Conservation (phyloP, 1,140 invertebrate species). For the Ostrea edulis region DNA sequence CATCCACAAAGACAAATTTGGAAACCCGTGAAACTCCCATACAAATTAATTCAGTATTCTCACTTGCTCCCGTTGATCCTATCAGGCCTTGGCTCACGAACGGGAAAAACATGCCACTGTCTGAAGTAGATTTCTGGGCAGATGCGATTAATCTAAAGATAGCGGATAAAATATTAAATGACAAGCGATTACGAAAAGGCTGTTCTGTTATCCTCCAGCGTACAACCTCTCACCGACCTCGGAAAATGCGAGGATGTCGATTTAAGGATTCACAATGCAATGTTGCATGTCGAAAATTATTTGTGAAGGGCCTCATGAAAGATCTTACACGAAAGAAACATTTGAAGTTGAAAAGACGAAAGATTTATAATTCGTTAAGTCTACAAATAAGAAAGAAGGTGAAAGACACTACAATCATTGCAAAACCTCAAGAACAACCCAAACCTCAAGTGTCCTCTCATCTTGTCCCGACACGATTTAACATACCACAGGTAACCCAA, state of each 20-base stretch:
- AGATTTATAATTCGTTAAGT: neutral
- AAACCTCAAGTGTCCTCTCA: neutral
- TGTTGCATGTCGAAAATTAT: slow-evolving; percentile 21
- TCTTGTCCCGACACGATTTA: neutral
- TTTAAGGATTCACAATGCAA: neutral
- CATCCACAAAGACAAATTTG: neutral
- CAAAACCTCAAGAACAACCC: neutral
- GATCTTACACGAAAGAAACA: slow-evolving; percentile 4
- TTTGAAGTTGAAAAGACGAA: neutral
- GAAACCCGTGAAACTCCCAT: neutral
- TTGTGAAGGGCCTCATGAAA: neutral
- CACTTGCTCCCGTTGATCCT: neutral
- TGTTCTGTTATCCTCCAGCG: slow-evolving; percentile 2
- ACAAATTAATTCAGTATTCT: neutral
- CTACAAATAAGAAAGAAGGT: slow-evolving; percentile 4
- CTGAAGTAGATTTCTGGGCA: slow-evolving; percentile 15
- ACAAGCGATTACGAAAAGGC: neutral
- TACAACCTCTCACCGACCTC: neutral
- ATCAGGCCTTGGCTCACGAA: slow-evolving; percentile 3
- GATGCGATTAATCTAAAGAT: slow-evolving; percentile 6
- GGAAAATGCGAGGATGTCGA: neutral
- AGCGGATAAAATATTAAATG: neutral
- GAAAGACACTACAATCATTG: neutral
- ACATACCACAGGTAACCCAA: neutral
- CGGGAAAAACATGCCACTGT: slow-evolving; percentile 20